Conservation (phyloP, 1,140 invertebrate genomes). For the Papilio helenus region DNA sequence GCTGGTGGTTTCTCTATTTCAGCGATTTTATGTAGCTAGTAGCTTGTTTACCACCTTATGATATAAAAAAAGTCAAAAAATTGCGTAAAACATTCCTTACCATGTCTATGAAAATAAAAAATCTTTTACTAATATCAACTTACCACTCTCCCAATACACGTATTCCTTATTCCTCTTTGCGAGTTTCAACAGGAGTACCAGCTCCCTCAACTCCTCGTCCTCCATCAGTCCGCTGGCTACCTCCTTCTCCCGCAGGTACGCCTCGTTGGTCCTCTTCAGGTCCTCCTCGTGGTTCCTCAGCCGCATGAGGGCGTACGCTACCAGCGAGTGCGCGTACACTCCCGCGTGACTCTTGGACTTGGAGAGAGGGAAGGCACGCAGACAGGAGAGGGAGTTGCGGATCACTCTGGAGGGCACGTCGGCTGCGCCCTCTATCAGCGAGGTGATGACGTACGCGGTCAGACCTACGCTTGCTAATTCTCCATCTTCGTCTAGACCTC, state of each 20-base stretch:
- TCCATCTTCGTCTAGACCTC: constrained; percentile 85
- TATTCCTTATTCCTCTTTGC: constrained; percentile 63
- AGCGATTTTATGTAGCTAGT: no score
- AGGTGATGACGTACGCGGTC: constrained; percentile 87
- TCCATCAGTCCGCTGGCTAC: constrained; percentile 46
- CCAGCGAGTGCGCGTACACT: constrained; percentile 59
- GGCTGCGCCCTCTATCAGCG: constrained; percentile 84
- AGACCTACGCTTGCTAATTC: constrained; percentile 84
- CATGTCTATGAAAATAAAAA: no score
- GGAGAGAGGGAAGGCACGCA: constrained; percentile 71
- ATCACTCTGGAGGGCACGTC: constrained; percentile 71
- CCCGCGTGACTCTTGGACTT: constrained; percentile 55
- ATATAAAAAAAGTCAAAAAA: no score
- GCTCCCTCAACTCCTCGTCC: constrained; percentile 59
- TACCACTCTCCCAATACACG: constrained; percentile 80
- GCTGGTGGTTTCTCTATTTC: no score
- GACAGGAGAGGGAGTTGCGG: constrained; percentile 84
- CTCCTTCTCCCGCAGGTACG: constrained; percentile 46
- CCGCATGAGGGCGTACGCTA: constrained; percentile 63
- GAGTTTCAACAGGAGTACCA: constrained; percentile 63
- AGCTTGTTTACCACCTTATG: no score
- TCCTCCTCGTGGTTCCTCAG: constrained; percentile 66
- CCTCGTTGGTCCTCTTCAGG: constrained; percentile 63
- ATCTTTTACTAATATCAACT: no score
- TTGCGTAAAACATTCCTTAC: no score